phyloP scores from a whole-genome alignment of 2,113 vertebrate genomes.

The Ibidorhyncha struthersii region DNA sequence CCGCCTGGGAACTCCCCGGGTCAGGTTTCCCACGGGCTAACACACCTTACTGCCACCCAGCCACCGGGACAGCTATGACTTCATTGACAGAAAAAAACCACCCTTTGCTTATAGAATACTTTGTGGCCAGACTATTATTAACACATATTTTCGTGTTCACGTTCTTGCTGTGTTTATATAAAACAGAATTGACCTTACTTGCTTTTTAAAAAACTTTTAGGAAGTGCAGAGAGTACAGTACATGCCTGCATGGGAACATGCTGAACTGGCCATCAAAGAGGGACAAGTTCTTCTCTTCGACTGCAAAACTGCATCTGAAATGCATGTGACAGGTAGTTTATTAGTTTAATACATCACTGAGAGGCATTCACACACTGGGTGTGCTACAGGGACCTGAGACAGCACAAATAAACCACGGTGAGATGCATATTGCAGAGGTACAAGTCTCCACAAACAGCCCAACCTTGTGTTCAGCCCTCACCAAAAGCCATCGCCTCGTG shows the following conservation, averaged over 20 bases:
- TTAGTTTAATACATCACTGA: neutral
- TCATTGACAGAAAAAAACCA: neutral
- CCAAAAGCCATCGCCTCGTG: accelerated
- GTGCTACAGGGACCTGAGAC: neutral
- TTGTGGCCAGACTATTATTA: neutral
- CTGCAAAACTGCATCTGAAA: neutral
- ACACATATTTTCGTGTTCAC: neutral
- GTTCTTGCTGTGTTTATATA: neutral
- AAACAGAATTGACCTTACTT: neutral
- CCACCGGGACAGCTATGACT: neutral
- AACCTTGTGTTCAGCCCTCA: neutral
- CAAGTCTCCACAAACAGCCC: neutral
- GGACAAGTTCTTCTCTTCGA: neutral
- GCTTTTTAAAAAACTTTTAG: neutral
- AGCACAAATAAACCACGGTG: neutral
- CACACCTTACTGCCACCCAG: conserved; percentile 34
- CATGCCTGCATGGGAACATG: neutral
- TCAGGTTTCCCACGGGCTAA: conserved; percentile 53
- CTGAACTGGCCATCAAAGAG: neutral
- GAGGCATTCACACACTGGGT: neutral
- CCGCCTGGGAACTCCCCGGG: conserved; percentile 37
- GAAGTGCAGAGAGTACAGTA: neutral
- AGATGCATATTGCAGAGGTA: neutral
- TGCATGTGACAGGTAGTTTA: neutral
- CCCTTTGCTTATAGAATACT: neutral